phyloP scores from a whole-genome alignment of 2,797 vertebrate genomes.

The Melopsittacus undulatus region DNA sequence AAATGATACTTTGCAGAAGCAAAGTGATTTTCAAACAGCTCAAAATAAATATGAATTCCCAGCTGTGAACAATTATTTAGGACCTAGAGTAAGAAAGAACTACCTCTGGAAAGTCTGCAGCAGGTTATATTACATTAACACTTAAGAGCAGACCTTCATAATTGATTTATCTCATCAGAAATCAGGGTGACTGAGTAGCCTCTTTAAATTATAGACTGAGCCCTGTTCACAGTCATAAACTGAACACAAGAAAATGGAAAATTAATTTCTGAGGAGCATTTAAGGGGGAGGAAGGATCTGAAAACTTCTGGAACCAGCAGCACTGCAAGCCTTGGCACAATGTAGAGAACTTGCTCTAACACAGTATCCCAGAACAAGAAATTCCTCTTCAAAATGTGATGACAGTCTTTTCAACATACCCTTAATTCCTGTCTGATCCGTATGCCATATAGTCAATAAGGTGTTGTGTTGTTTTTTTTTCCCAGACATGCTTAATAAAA shows the following conservation, averaged over 20 bases:
- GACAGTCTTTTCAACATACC: background rate
- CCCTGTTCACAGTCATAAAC: background rate
- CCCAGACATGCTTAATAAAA: background rate
- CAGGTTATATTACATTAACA: conserved; percentile 42
- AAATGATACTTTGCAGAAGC: background rate
- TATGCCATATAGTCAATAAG: background rate
- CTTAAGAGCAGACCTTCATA: conserved; percentile 5
- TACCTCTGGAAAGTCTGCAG: conserved; percentile 6
- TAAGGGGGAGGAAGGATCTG: background rate
- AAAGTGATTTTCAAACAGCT: conserved; percentile 2
- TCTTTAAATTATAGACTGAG: background rate
- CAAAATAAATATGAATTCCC: conserved; percentile 7
- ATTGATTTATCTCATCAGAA: conserved; percentile 31
- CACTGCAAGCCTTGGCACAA: background rate
- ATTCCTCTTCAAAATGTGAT: background rate
- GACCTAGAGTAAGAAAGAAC: background rate
- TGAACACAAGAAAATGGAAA: background rate
- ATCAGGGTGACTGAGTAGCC: background rate
- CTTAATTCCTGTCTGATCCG: background rate
- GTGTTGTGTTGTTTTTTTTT: background rate
- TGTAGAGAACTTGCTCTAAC: background rate
- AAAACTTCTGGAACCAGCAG: background rate
- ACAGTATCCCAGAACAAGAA: background rate
- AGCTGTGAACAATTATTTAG: conserved; percentile 20
- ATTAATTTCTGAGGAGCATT: background rate